Percentiles rank a stretch among this genome's conserved stretches.
phyloP scores from a whole-genome alignment of 64 coral and sea anemone genomes.

The Platygyra sinensis region DNA sequence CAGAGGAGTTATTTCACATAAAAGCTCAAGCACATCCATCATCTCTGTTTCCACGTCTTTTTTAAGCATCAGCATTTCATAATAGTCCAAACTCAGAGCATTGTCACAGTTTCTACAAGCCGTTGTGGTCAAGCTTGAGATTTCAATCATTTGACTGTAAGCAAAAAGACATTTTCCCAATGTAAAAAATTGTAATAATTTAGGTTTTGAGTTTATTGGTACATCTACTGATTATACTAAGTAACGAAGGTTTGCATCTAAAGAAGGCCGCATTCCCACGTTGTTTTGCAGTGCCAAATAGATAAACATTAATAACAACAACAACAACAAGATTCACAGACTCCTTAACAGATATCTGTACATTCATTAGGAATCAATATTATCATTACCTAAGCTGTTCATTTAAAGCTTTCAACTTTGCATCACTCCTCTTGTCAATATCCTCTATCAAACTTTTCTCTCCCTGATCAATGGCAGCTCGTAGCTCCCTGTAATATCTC shows the following conservation, averaged over 20 bases:
- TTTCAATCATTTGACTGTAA: conserved; percentile 93
- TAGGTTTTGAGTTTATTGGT: too few species aligned
- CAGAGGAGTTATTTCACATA: conserved; percentile 70
- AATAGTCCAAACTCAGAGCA: conserved; percentile 86
- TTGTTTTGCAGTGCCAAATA: too few species aligned
- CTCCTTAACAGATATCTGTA: neutral
- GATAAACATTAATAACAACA: too few species aligned
- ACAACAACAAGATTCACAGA: too few species aligned
- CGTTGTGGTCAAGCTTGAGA: conserved; percentile 84
- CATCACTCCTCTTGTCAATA: conserved; percentile 78
- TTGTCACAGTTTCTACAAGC: conserved; percentile 87
- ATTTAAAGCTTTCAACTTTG: conserved; percentile 80
- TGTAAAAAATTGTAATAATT: too few species aligned
- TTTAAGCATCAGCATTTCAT: conserved; percentile 85
- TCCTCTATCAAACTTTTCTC: conserved; percentile 88
- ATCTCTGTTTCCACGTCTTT: conserved; percentile 93
- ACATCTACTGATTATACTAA: too few species aligned
- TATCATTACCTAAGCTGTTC: conserved; percentile 87
- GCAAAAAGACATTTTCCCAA: neutral
- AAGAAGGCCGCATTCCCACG: too few species aligned
- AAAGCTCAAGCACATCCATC: conserved; percentile 60
- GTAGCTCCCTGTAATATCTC: conserved; percentile 88
- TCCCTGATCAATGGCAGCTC: conserved; percentile 83
- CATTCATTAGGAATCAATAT: neutral
- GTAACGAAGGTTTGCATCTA: too few species aligned